Conservation (phyloP, 2,888 invertebrate genomes). For the Cryptophagus acutangulus region DNA sequence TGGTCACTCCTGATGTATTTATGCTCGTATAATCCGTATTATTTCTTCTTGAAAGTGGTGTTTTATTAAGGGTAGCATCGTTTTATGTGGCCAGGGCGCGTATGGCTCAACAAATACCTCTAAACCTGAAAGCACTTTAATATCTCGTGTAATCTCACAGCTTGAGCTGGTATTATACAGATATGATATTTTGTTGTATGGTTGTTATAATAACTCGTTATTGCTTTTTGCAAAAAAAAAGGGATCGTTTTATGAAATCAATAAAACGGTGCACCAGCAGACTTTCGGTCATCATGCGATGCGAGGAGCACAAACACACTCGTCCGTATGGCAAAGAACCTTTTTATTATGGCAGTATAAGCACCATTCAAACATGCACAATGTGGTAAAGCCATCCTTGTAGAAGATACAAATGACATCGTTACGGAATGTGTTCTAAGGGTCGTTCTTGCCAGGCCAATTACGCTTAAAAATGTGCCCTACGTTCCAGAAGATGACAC, state of each 20-base stretch:
- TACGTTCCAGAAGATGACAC: slow-evolving; percentile 31
- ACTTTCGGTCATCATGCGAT: slow-evolving; percentile 5
- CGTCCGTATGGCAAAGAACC: neutral
- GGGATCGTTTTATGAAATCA: slow-evolving; percentile 2
- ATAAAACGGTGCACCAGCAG: slow-evolving; percentile 4
- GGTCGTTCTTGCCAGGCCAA: slow-evolving; percentile 31
- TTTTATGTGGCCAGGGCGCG: slow-evolving; percentile 9
- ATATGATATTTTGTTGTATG: slow-evolving; percentile 3
- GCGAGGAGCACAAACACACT: neutral
- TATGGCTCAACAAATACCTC: slow-evolving; percentile 5
- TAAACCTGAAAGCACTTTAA: slow-evolving; percentile 7
- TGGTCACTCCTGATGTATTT: slow-evolving; percentile 10
- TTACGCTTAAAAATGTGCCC: slow-evolving; percentile 33
- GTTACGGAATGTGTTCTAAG: slow-evolving; percentile 34
- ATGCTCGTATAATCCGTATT: slow-evolving; percentile 8
- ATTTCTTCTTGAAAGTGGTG: slow-evolving; percentile 9
- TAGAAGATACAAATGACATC: slow-evolving; percentile 37
- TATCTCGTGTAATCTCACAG: slow-evolving; percentile 5
- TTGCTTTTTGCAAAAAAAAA: slow-evolving; percentile 4
- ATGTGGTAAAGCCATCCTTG: slow-evolving; percentile 26
- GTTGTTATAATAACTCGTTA: slow-evolving; percentile 8
- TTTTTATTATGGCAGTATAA: slow-evolving; percentile 22
- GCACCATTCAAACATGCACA: slow-evolving; percentile 28
- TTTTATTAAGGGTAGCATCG: slow-evolving; percentile 12
- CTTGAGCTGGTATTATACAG: slow-evolving; percentile 2